phyloP scores from a whole-genome alignment of 92 coral and sea anemone genomes.

The Palythoa grandiflora region DNA sequence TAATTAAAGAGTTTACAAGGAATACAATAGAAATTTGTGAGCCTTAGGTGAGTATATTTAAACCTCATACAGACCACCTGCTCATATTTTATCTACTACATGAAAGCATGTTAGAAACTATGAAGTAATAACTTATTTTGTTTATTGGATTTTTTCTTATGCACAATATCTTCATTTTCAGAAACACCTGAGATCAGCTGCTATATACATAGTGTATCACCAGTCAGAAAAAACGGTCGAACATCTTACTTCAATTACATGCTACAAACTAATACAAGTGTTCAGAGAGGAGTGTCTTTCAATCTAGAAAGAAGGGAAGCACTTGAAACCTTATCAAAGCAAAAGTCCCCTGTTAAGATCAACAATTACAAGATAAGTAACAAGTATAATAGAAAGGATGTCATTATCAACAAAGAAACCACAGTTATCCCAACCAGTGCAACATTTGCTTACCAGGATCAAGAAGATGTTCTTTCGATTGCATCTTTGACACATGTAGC shows the following conservation, averaged over 20 bases:
- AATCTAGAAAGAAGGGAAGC: conserved; percentile 40
- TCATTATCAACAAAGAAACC: conserved; percentile 56
- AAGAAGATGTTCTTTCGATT: conserved; percentile 56
- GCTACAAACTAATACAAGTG: background rate
- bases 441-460: conserved; percentile 58
- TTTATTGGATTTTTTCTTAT: conserved; percentile 20
- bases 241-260: conserved; percentile 15
- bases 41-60: conserved; percentile 8
- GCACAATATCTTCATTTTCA: conserved; percentile 17
- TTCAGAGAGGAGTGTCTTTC: conserved; percentile 5
- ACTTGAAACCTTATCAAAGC: conserved; percentile 28
- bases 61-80: conserved; percentile 12
- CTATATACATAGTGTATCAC: conserved; percentile 22
- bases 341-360: conserved; percentile 53
- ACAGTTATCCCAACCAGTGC: conserved; percentile 45
- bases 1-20: conserved; percentile 2
- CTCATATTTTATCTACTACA: conserved; percentile 24
- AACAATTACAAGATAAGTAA: conserved; percentile 42
- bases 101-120: conserved; percentile 21
- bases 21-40: background rate
- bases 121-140: conserved; percentile 17
- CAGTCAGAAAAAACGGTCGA: conserved; percentile 17
- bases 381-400: conserved; percentile 48
- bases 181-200: conserved; percentile 25
- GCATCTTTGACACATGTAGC: conserved; percentile 59